These are phyloP conservation scores for Casuarius casuarius DNA, from an alignment of 2,113 vertebrate genomes.

Conservation along the genomic window DNA sequence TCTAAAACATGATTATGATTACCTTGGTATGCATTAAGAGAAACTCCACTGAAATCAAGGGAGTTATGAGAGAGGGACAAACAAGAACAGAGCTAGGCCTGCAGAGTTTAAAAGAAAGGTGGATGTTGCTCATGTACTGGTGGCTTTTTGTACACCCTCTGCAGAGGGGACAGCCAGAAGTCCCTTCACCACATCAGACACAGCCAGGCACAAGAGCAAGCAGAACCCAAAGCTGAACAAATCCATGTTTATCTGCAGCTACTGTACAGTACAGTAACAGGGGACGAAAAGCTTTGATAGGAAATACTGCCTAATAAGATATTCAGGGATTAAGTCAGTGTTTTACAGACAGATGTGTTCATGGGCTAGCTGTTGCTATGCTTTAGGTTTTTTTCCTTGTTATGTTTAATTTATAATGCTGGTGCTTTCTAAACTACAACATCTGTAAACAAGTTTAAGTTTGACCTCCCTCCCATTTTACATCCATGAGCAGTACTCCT, in stretches of 20 bases:
- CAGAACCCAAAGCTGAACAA: neutral
- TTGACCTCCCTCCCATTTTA: conserved; percentile 73
- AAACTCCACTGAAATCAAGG: conserved; percentile 50
- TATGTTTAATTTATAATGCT: conserved; percentile 84
- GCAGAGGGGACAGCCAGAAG: neutral
- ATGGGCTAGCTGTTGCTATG: conserved; percentile 70
- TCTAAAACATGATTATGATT: conserved; percentile 52
- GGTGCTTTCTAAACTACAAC: conserved; percentile 74
- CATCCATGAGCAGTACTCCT: conserved; percentile 59
- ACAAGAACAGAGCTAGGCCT: neutral
- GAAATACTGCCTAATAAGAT: conserved; percentile 68
- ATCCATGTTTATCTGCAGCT: conserved; percentile 4
- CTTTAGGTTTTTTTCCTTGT: conserved; percentile 67
- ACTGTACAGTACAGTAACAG: conserved; percentile 8
- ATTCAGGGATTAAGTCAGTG: conserved; percentile 78
- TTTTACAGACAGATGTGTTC: conserved; percentile 72
- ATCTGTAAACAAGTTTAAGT: conserved; percentile 81
- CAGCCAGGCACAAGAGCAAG: neutral
- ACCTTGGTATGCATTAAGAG: conserved; percentile 53
- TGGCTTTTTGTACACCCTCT: neutral
- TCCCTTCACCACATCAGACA: neutral
- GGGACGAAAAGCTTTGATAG: conserved; percentile 59
- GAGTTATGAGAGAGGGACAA: conserved; percentile 14
- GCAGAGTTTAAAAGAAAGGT: neutral
- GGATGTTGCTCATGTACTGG: neutral